Base-by-base conservation (phyloP, 2,113 vertebrate genomes). In the Brienomyrus brachyistius region DNA sequence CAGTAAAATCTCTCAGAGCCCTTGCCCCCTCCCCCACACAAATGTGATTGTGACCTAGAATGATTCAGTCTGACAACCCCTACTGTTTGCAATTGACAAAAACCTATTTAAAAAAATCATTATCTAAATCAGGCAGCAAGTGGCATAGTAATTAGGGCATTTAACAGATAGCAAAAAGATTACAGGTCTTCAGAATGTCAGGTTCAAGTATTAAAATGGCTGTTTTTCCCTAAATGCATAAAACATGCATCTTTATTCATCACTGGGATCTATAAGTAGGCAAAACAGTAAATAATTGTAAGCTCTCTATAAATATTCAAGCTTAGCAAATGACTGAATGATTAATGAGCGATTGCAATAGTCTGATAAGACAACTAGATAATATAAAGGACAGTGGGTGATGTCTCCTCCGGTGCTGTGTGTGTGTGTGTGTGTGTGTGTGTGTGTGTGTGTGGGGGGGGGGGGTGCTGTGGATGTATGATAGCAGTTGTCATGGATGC, bases 101-200 rank as follows among this genome's bases (percentile, higher is more conserved):
- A 82, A 82, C 77, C 31, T 82, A 45, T 80, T 82, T 82, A 23
- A 43, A 48, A 47, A 84, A 84, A 48, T 5, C 45, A n/a, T 84
- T 84, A 48, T 48, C 45, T 47, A 84, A 84, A 84, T 84, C 45
- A 48, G 82, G 45, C 45, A 80, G 74, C 74, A 43, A 80, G 35
- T 43, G 15, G 74, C 74, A 80, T 80, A 43, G 35, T 80, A 80
- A 80, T 80, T 80, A 80, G 74, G 74, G 74, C 74, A 80, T 80
- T 80, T 43, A 80, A 43, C 74, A 43, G 19, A 84, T n/a, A 27
- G 82, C 45, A 48, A 43, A 84, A 84, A 84, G 45, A 84, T 48
- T 48, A 84, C 40, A n/a, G 82, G 21, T 84, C 40, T 84, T 47
- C 40, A 43, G 82, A 35, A 40, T 84, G 43, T 6, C 82, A 50